Conservation (phyloP, 2,113 vertebrate genomes). For the Globicephala melas region DNA sequence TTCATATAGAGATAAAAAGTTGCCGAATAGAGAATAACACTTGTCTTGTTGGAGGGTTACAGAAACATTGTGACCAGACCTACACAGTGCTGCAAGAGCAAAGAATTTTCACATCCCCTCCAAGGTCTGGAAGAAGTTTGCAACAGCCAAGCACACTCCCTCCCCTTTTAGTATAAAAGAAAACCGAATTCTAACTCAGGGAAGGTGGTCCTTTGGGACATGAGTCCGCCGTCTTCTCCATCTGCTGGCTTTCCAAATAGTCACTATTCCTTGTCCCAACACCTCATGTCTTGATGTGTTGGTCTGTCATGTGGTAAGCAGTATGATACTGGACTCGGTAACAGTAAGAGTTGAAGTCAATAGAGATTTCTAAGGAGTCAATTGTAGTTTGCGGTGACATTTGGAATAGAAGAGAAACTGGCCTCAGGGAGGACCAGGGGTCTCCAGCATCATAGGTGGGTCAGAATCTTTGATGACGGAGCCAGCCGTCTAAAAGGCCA, state of each 20-base stretch:
- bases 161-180: background rate
- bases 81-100: background rate
- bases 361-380: background rate
- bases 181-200: background rate
- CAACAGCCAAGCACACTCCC: too few species aligned
- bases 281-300: too few species aligned
- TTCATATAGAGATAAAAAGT: background rate
- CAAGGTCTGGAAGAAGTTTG: background rate
- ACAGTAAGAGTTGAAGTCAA: background rate
- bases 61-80: background rate
- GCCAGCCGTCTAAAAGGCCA: background rate
- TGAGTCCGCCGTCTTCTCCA: background rate
- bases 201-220: background rate
- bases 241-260: background rate
- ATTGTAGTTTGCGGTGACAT: background rate
- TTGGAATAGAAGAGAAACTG: background rate
- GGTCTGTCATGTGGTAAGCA: background rate
- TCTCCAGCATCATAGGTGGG: background rate
- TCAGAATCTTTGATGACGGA: background rate
- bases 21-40: background rate
- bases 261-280: background rate
- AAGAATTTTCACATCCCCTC: background rate
- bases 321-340: background rate
- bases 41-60: background rate
- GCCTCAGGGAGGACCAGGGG: background rate